Base-by-base conservation (phyloP, 1,140 invertebrate species). In the Macrobrachium nipponense region DNA sequence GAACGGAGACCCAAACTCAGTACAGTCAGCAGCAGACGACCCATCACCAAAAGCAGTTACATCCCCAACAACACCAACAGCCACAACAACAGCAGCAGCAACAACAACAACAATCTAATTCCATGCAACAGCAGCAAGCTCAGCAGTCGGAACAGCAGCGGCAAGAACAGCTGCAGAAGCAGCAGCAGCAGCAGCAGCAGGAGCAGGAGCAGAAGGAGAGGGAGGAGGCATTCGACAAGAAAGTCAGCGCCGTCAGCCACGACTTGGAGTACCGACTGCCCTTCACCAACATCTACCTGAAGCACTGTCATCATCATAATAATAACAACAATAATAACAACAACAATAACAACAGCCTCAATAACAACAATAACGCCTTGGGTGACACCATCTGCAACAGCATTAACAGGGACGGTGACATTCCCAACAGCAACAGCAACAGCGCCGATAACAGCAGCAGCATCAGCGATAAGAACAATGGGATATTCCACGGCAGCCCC, bases 211-310 rank as follows among this genome's bases (percentile, higher is more conserved):
- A 79, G 61, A 75, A 78, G 27, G 76, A 78, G 59, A 64, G 70
- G 51, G 73, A 68, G 8, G 78, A 62, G 15, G 77, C 20, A 20
- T 84, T 76, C 75, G 61, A 61, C 17, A 73, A 86, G 70, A 72
- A 58, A 6, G 60, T 84, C 44, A 75, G 78, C n/a, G 82, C 27
- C 3, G 75, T 88, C 14, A 85, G 87, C 44, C 72, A 78, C 43
- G 68, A 88, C 43, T 77, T 85, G 20, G 87, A 88, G 44, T 84
- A 80, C 78, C 81, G 77, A 59, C 61, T 89, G n/a, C 78, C 85
- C 64, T 78, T 78, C 51, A 87, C 88, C 17, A 82, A 59, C 23
- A 75, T 77, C 77, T 88, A 82, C 64, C 80, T 87, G 68, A 82
- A 82, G 59, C 79, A 80, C 72, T 81, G 80, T 66, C n/a, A 61